Evolutionary conservation across 1,140 invertebrate genomes (phyloP).

Genomic region (Stegodyphus mimosarum): DNA sequence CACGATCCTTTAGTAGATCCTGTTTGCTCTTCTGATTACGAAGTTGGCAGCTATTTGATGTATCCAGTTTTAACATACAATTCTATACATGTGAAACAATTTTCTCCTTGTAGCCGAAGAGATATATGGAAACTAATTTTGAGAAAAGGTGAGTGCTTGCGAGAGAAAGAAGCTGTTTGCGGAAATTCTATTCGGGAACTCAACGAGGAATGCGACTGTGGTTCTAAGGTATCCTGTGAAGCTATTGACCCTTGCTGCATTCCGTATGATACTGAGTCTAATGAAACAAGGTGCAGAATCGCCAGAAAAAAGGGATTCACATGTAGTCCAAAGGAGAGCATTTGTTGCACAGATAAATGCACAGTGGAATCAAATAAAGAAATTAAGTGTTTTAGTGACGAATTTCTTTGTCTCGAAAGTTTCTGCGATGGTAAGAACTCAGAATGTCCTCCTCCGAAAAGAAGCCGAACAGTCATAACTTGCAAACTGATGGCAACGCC

Average conservation of each 20-base stretch:
- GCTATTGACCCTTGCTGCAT: slow-evolving; percentile 42
- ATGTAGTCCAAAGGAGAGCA: slow-evolving; percentile 33
- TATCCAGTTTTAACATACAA: not conserved
- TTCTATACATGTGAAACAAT: not conserved
- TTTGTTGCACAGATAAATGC: slow-evolving; percentile 28
- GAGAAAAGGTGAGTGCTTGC: slow-evolving; percentile 8
- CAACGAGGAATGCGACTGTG: slow-evolving; percentile 46
- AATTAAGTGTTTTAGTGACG: not conserved
- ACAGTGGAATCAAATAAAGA: not conserved
- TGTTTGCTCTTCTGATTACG: not conserved
- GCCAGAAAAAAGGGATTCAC: too few species aligned
- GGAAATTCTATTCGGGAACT: slow-evolving; percentile 41
- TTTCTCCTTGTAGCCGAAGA: slow-evolving; percentile 42
- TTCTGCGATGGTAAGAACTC: slow-evolving; percentile 28
- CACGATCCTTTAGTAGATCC: slow-evolving; percentile 7
- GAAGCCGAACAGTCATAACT: not conserved
- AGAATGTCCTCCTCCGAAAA: slow-evolving; percentile 6
- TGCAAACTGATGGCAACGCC: not conserved
- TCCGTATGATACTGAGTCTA: not conserved
- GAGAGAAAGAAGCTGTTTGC: not conserved
- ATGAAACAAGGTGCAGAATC: slow-evolving; percentile 7
- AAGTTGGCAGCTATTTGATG: slow-evolving; percentile 9
- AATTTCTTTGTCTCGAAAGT: not conserved
- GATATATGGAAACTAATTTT: slow-evolving; percentile 6
- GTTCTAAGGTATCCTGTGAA: not conserved